Conservation (phyloP, 2,888 invertebrate species). For the Aromia moschata region DNA sequence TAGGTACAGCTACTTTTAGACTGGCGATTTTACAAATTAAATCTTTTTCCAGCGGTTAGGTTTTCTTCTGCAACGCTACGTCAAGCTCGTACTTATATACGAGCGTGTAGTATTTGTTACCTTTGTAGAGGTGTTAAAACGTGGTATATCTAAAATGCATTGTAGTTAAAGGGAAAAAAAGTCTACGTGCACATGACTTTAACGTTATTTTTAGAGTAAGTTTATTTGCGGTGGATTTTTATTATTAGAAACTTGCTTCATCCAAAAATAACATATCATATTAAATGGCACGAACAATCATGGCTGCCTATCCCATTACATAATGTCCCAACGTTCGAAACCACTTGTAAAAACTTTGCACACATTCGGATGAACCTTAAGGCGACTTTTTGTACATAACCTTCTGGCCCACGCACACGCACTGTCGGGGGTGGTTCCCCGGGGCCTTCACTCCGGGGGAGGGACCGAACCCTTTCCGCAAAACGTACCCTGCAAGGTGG, state of each 20-base stretch:
- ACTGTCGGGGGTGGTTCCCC: constrained; percentile 15
- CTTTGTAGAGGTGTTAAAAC: too few relatives aligned
- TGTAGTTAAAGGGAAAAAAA: constrained; percentile 20
- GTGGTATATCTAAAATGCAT: constrained; percentile 18
- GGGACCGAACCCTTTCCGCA: constrained; percentile 12
- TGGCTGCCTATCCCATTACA: constrained; percentile 52
- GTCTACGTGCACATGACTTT: constrained; percentile 28
- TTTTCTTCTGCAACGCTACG: not conserved
- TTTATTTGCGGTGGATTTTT: constrained; percentile 53
- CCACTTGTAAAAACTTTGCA: constrained; percentile 25
- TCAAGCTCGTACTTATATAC: too few relatives aligned
- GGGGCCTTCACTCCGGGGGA: constrained; percentile 16
- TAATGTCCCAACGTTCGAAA: constrained; percentile 41
- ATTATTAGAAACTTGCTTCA: constrained; percentile 55
- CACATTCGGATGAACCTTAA: constrained; percentile 17
- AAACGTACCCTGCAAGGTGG: constrained; percentile 68
- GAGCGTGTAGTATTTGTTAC: too few relatives aligned
- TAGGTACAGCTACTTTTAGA: constrained; percentile 59
- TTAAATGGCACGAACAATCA: constrained; percentile 49
- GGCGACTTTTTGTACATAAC: constrained; percentile 10
- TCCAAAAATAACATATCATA: constrained; percentile 58
- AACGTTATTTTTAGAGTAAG: constrained; percentile 44
- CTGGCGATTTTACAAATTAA: constrained; percentile 45
- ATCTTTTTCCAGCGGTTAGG: not conserved
- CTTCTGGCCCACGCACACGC: constrained; percentile 30